Percentiles rank a stretch among this genome's conserved stretches.
Evolutionary conservation across 2,113 vertebrate species (phyloP).

Genomic region (Oophaga pumilio): DNA sequence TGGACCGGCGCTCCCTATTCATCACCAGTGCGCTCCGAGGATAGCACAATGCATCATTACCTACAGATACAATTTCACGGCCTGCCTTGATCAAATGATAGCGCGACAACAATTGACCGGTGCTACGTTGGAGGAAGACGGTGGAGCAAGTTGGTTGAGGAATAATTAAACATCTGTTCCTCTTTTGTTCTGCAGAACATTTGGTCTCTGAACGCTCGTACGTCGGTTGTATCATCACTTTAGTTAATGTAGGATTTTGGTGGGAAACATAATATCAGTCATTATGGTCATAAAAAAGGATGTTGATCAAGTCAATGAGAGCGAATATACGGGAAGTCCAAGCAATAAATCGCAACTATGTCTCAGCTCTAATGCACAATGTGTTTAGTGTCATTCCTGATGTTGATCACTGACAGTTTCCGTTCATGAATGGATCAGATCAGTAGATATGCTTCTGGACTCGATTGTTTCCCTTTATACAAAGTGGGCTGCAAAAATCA

Average conservation of each 20-base stretch:
- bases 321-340: not conserved
- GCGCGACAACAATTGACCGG: slow-evolving; percentile 43
- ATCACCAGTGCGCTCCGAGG: slow-evolving; percentile 37
- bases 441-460: not conserved
- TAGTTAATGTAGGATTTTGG: slow-evolving; percentile 8
- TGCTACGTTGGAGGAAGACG: slow-evolving; percentile 18
- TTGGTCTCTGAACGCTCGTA: not conserved
- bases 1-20: slow-evolving; percentile 14
- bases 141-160: slow-evolving; percentile 20
- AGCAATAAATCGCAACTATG: not conserved
- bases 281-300: slow-evolving; percentile 16
- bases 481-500: too few species aligned
- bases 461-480: not conserved
- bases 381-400: not conserved
- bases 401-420: not conserved
- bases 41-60: slow-evolving; percentile 38
- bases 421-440: not conserved
- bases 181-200: slow-evolving; percentile 20
- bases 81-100: slow-evolving; percentile 28
- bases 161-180: slow-evolving; percentile 57
- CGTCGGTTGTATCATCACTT: not conserved
- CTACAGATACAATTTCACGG: slow-evolving; percentile 44
- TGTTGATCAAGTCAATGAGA: slow-evolving; percentile 10
- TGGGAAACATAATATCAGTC: slow-evolving; percentile 26
- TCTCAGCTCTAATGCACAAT: not conserved